These are phyloP conservation scores for Falcunculus frontatus DNA, from an alignment of 2,113 vertebrate genomes.

Conservation along the genomic window DNA sequence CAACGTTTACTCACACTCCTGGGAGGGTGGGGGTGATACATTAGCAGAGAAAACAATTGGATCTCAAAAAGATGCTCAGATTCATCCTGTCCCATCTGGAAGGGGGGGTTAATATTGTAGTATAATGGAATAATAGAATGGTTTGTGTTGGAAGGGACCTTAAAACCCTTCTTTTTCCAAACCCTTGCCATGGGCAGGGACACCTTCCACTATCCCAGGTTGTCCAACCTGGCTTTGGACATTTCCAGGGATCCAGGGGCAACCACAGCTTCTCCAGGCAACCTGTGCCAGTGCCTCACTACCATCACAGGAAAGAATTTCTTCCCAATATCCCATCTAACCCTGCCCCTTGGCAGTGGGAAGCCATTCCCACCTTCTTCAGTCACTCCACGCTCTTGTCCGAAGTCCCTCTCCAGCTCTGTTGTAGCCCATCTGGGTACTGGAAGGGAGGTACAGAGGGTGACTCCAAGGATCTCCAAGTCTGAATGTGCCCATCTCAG, in stretches of 20 bases:
- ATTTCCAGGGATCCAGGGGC: neutral
- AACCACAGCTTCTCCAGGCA: neutral
- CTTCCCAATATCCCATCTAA: fast-evolving
- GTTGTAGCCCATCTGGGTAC: neutral
- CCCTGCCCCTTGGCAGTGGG: fast-evolving
- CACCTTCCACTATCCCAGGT: fast-evolving
- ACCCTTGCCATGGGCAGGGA: neutral
- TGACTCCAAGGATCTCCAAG: neutral
- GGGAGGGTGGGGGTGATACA: neutral
- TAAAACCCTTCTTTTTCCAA: neutral
- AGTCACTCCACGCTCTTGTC: neutral
- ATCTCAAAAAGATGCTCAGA: neutral
- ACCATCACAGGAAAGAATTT: neutral
- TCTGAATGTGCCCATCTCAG: neutral
- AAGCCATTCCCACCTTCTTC: fast-evolving
- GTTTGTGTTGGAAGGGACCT: neutral
- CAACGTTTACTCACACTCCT: constrained; percentile 1
- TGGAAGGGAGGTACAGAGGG: neutral
- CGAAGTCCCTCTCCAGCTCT: neutral
- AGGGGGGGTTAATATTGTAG: neutral
- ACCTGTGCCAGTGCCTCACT: neutral
- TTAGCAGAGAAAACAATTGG: neutral
- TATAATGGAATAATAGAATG: neutral
- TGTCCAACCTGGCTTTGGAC: neutral
- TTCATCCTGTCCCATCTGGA: neutral